Conservation (phyloP, 1,140 invertebrate species). For the Steinernema khuongi region DNA sequence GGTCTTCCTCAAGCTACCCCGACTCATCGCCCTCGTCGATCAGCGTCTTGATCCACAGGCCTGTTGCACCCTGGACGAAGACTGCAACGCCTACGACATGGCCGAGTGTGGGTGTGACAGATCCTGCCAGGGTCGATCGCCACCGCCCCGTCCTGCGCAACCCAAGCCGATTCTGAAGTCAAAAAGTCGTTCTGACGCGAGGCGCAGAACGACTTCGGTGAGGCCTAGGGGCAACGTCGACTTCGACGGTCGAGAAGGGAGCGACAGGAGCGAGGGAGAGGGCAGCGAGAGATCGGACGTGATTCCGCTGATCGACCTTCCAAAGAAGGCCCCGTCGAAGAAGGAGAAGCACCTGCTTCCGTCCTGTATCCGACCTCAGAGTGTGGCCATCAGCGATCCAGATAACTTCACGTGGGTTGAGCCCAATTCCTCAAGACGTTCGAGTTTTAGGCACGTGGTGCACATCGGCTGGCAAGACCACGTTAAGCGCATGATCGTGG, state of each 20-base stretch:
- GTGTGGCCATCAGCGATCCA: constrained; percentile 28
- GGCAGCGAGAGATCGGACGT: background rate
- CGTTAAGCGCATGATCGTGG: constrained; percentile 25
- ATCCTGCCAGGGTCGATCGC: background rate
- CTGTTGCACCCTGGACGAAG: constrained; percentile 8
- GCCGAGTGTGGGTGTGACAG: constrained; percentile 25
- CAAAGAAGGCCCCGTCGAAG: constrained; percentile 6
- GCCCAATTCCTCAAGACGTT: background rate
- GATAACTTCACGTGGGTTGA: constrained; percentile 34
- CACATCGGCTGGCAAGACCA: constrained; percentile 36
- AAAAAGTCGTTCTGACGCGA: background rate
- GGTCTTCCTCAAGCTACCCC: constrained; percentile 8
- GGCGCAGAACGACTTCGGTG: background rate
- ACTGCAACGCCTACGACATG: constrained; percentile 20
- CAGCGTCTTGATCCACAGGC: background rate
- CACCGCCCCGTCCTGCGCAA: background rate
- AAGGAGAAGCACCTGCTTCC: constrained; percentile 24
- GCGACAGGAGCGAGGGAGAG: constrained; percentile 7
- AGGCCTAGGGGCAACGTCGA: background rate
- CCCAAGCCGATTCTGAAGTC: background rate
- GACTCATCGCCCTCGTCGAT: background rate
- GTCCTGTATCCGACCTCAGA: constrained; percentile 19
- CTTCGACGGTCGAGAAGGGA: background rate
- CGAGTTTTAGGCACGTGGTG: constrained; percentile 35
- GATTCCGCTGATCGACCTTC: constrained; percentile 15